These are phyloP conservation scores for Fragum whitleyi DNA, from an alignment of 2,888 invertebrate genomes.

Conservation along the genomic window DNA sequence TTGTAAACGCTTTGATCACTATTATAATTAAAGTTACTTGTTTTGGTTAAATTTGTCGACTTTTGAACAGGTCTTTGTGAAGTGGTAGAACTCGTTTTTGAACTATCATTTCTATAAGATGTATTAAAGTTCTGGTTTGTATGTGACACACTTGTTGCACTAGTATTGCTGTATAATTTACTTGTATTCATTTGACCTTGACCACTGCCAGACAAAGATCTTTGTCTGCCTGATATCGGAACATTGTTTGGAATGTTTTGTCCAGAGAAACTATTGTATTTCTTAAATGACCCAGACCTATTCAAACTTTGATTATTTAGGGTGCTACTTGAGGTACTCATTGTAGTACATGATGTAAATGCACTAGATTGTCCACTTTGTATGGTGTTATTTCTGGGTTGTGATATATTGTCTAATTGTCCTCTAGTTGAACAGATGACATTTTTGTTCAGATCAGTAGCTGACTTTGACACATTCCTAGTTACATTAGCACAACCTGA, in stretches of 20 bases:
- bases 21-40: not conserved
- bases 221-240: slow-evolving; percentile 27
- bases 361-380: not conserved
- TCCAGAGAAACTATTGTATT: slow-evolving; percentile 63
- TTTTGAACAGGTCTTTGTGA: not conserved
- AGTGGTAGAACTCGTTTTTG: not conserved
- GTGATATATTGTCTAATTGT: not conserved
- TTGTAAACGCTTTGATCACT: not conserved
- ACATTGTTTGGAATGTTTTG: not conserved
- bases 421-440: not conserved
- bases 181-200: not conserved
- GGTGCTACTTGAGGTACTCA: not conserved
- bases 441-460: slow-evolving; percentile 5
- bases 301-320: slow-evolving; percentile 1
- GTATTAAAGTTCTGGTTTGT: not conserved
- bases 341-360: not conserved
- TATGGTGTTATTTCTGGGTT: not conserved
- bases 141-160: not conserved
- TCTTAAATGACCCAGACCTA: slow-evolving; percentile 51
- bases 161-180: not conserved
- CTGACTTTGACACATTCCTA: slow-evolving; percentile 1
- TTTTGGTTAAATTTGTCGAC: not conserved
- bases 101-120: not conserved
- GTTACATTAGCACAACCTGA: not conserved
- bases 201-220: slow-evolving; percentile 52